Conservation (phyloP, 1,140 invertebrate species). For the Akabosia matsudoensis region DNA sequence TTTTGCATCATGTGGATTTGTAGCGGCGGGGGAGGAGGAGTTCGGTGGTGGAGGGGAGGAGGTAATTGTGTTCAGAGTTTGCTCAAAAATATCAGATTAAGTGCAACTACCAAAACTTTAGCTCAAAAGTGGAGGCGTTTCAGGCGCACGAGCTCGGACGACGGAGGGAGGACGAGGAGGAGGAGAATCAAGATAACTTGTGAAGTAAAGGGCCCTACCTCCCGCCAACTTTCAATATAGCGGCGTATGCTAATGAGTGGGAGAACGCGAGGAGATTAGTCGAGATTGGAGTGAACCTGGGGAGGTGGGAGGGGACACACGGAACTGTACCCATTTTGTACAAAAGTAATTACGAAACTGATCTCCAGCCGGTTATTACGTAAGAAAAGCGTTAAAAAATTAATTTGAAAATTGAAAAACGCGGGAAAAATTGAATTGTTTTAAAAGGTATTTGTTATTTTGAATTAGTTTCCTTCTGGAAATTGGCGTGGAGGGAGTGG, state of each 20-base stretch:
- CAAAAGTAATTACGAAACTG: slow-evolving; percentile 70
- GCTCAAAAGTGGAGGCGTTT: no score
- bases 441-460: no score
- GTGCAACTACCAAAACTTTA: no score
- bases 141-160: neutral
- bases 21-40: slow-evolving; percentile 25
- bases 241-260: slow-evolving; percentile 75
- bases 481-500: no score
- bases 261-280: slow-evolving; percentile 69
- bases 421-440: no score
- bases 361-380: slow-evolving; percentile 69
- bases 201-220: slow-evolving; percentile 35
- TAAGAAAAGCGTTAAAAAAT: no score
- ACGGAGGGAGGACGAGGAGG: slow-evolving; percentile 14
- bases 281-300: slow-evolving; percentile 77
- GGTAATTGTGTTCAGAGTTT: no score
- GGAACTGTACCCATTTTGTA: slow-evolving; percentile 66
- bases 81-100: no score
- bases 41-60: no score
- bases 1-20: slow-evolving; percentile 47
- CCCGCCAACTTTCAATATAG: slow-evolving; percentile 71
- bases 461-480: no score
- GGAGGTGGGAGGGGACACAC: slow-evolving; percentile 68
- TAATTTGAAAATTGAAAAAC: no score
- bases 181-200: slow-evolving; percentile 27